These are phyloP conservation scores for Agelaius tricolor DNA, from an alignment of 2,113 vertebrate species.

Conservation along the genomic window DNA sequence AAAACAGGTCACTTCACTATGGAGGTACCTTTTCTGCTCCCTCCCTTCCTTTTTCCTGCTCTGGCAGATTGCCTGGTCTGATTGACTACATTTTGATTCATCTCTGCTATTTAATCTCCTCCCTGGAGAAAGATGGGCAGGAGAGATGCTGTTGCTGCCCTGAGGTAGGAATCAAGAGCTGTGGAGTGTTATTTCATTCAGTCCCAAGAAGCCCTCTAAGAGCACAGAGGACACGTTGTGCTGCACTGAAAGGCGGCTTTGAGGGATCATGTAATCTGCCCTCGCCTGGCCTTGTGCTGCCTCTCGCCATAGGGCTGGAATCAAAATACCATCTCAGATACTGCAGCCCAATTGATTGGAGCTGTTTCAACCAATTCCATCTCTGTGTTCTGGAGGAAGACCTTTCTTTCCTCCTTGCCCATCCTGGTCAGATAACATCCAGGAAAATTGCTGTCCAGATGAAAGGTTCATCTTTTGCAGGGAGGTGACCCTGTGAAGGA, in stretches of 20 bases:
- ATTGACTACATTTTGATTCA: constrained; percentile 17
- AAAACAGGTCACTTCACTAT: constrained; percentile 1
- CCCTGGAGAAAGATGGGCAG: constrained; percentile 42
- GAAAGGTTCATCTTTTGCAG: not conserved
- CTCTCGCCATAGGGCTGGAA: constrained; percentile 29
- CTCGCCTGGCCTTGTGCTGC: constrained; percentile 37
- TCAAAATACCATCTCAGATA: constrained; percentile 51
- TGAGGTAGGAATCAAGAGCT: constrained; percentile 43
- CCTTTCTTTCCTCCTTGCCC: not conserved
- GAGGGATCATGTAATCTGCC: constrained; percentile 54
- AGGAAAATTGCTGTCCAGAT: not conserved
- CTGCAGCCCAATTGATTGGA: constrained; percentile 6
- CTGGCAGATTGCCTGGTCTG: constrained; percentile 43
- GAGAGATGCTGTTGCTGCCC: constrained; percentile 32
- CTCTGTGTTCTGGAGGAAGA: not conserved
- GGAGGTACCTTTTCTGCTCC: not conserved
- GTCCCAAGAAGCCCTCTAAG: constrained; percentile 32
- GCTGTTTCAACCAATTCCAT: not conserved
- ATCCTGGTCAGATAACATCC: not conserved
- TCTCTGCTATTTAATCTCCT: constrained; percentile 42
- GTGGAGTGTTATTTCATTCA: constrained; percentile 61
- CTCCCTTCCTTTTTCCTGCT: not conserved
- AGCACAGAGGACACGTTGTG: constrained; percentile 56
- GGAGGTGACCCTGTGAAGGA: not conserved
- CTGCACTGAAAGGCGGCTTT: constrained; percentile 59